Base-by-base conservation (phyloP, 2,888 invertebrate genomes). In the Plagodis pulveraria region DNA sequence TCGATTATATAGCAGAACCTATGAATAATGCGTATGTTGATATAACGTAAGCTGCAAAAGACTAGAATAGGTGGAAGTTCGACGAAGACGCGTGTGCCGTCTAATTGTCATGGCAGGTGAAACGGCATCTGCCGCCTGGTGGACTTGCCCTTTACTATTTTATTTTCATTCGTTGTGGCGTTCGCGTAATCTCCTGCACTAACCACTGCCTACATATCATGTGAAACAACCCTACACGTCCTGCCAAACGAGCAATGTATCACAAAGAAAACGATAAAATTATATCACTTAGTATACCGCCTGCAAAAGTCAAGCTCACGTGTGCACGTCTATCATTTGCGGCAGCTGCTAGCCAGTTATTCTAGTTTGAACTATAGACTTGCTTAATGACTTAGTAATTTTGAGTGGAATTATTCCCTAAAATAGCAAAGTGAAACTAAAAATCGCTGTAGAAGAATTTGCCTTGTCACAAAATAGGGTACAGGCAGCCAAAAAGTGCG, bases 21-120 rank as follows among this genome's bases (percentile, higher is more conserved):
- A 22, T 22, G 22, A 22, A 22, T 22, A 22, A 22, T 22, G 22
- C 22, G 22, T 47, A 41, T 44, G 45, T 44, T 49, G 53, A 45
- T 22, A n/a, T n/a, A n/a, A n/a, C 40, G 49, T 44, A 58, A 58
- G 53, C 52, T 53, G 52, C 38, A 51, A 38, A 40, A 52, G 53
- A 50, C 43, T 48, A 51, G 45, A 33, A 35, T 55, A 48, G 49
- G 43, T 5, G 69, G 73, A 68, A 67, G 71, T 75, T 77, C 72
- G 73, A 71, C 72, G 73, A 71, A 79, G 79, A 83, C 82, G 84
- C 86, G 87, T 86, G 86, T 86, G 82, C 76, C 77, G 76, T 73
- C 81, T 89, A 89, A 89, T 89, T 89, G 86, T 79, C 63, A 74
- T 55, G 80, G 81, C 91, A 92, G 91, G 91, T 91, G 91, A 75